phyloP scores from a whole-genome alignment of 2,888 invertebrate species.

The Cinara cedri region DNA sequence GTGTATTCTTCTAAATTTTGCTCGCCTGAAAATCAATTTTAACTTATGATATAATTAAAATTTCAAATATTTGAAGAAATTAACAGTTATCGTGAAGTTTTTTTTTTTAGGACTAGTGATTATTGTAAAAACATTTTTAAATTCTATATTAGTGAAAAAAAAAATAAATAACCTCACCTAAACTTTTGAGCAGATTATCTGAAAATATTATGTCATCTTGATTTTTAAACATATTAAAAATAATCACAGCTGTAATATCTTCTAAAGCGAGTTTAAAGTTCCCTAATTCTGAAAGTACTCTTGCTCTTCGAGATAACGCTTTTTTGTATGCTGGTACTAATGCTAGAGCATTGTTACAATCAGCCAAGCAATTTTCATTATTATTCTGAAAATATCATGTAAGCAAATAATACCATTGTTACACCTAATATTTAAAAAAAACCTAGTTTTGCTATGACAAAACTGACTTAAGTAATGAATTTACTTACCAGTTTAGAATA shows the following conservation, averaged over 20 bases:
- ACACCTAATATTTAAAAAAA: not conserved
- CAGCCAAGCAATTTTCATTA: constrained; percentile 82
- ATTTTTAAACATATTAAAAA: constrained; percentile 87
- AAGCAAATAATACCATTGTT: too few species aligned
- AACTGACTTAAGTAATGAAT: not conserved
- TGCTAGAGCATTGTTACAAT: constrained; percentile 84
- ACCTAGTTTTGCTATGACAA: too few species aligned
- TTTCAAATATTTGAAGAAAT: not conserved
- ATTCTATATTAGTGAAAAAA: too few species aligned
- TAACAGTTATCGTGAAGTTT: not conserved
- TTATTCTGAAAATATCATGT: constrained; percentile 70
- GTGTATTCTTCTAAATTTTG: constrained; percentile 77
- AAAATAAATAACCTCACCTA: constrained; percentile 66
- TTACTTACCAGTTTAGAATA: constrained; percentile 79
- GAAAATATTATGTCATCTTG: constrained; percentile 80
- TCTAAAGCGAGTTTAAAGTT: constrained; percentile 70
- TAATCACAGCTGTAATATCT: constrained; percentile 91
- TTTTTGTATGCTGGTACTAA: constrained; percentile 86
- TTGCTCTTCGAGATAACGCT: constrained; percentile 81
- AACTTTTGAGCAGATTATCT: constrained; percentile 84
- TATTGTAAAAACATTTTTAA: too few species aligned
- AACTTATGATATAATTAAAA: constrained; percentile 26
- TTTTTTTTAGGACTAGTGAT: too few species aligned
- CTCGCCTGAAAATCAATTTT: constrained; percentile 62
- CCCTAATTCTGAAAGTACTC: constrained; percentile 24